Conservation (phyloP, 1,140 invertebrate genomes). For the Batillaria attramentaria region DNA sequence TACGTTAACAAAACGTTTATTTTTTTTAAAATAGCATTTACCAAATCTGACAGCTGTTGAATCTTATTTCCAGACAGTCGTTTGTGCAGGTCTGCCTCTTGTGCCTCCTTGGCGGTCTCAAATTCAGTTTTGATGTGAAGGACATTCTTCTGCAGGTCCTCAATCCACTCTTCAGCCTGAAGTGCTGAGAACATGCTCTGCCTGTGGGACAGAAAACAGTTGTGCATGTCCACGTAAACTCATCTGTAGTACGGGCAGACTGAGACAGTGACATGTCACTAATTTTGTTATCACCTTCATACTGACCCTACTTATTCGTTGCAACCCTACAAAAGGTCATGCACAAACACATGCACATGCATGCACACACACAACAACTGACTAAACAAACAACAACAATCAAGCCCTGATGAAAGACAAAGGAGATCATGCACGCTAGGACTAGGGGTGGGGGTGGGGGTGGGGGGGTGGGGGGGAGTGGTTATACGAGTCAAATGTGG, state of each 20-base stretch:
- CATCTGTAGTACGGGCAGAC: neutral
- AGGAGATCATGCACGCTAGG: neutral
- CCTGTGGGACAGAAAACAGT: slow-evolving; percentile 29
- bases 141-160: slow-evolving; percentile 56
- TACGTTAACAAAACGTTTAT: no score
- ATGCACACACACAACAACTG: no score
- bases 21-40: no score
- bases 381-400: neutral
- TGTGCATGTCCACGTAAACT: neutral
- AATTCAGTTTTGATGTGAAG: slow-evolving; percentile 57
- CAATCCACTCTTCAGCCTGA: slow-evolving; percentile 54
- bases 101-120: slow-evolving; percentile 56
- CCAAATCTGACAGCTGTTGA: slow-evolving; percentile 11
- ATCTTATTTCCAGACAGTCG: slow-evolving; percentile 57
- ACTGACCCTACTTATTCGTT: no score
- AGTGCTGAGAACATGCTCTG: slow-evolving; percentile 41
- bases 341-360: no score
- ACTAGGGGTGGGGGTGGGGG: no score
- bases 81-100: slow-evolving; percentile 61
- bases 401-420: neutral
- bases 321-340: no score
- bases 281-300: no score
- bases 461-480: no score
- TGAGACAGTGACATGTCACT: no score
- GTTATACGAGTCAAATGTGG: no score